phyloP scores from a whole-genome alignment of 2,888 invertebrate genomes.

The Drosophila nigricruria region DNA sequence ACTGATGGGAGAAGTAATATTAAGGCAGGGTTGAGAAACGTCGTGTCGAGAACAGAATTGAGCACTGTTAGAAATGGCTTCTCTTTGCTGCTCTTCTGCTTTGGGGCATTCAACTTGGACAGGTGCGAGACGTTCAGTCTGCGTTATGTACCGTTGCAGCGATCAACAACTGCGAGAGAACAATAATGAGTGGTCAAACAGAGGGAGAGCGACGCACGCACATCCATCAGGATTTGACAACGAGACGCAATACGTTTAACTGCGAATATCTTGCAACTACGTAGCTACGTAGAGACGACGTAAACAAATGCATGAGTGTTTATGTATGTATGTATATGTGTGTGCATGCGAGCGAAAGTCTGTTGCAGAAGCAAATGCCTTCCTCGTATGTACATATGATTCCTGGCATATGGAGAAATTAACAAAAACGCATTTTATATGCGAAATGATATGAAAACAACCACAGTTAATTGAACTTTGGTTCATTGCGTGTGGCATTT shows the following conservation, averaged over 20 bases:
- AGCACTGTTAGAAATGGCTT: conserved; percentile 16
- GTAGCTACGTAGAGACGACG: no score
- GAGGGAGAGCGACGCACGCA: conserved; percentile 2
- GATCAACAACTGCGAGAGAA: conserved; percentile 63
- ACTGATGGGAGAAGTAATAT: conserved; percentile 21
- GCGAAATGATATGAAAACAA: neutral
- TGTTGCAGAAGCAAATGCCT: neutral
- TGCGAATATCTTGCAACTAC: conserved; percentile 26
- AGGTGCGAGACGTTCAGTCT: conserved; percentile 62
- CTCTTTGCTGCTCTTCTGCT: conserved; percentile 16
- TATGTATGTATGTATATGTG: neutral
- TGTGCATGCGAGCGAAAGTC: conserved; percentile 3
- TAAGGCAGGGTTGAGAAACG: conserved; percentile 23
- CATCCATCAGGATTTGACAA: conserved; percentile 46
- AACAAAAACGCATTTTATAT: neutral
- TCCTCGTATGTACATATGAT: neutral
- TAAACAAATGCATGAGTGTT: neutral
- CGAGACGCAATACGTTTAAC: conserved; percentile 21
- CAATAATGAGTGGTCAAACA: no score
- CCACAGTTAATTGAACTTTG: conserved; percentile 7
- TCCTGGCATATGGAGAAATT: neutral
- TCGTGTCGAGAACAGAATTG: conserved; percentile 14
- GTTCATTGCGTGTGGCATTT: conserved; percentile 4
- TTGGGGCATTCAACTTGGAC: conserved; percentile 60
- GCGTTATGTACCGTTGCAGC: conserved; percentile 50